Base-by-base conservation (phyloP, 2,888 invertebrate genomes). In the Clanis bilineata region DNA sequence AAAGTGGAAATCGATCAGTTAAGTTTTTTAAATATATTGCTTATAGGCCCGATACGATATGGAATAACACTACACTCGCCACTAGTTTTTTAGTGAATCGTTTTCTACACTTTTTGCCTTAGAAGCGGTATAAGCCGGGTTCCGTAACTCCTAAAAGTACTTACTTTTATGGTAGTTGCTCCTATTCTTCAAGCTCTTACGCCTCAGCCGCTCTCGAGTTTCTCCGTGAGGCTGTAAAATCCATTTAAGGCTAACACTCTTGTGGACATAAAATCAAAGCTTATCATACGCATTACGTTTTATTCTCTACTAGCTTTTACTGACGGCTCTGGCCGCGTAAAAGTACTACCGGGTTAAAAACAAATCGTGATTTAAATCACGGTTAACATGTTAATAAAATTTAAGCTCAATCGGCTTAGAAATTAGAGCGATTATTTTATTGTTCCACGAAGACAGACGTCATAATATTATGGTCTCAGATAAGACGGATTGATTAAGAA, bases 31-130 rank as follows among this genome's bases (percentile, higher is more conserved):
- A 36, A 12, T 18, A 41, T 18, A 41, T 41, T 18, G 18, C 10
- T 2, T 15, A 41, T 5, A n/a, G n/a, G n/a, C n/a, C n/a, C n/a
- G n/a, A n/a, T n/a, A 41, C 6, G 4, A 39, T 28, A 4, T 32
- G 18, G 10, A 10, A 32, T 10, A 36, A 28, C 9, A 32, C 3
- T 32, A 51, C 4, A 18, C 18, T 28, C 51, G 18, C 4, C n/a
- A 28, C 7, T n/a, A 47, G 18, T 21, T 21, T 41, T 36, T 32
- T 32, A 51, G 7, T 18, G 32, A 45, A 57, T 54, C 56, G 61
- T 66, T 63, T 51, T 32, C 51, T 10, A 18, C 18, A 28, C 51
- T 51, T 32, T 51, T 32, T 18, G 18, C 32, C 32, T 51, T 51
- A 32, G 51, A 51, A 32, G 18, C 28, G 51, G 15, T 47, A 25